Evolutionary conservation across 2,797 vertebrate species (phyloP).

Genomic region (Taeniopygia guttata): DNA sequence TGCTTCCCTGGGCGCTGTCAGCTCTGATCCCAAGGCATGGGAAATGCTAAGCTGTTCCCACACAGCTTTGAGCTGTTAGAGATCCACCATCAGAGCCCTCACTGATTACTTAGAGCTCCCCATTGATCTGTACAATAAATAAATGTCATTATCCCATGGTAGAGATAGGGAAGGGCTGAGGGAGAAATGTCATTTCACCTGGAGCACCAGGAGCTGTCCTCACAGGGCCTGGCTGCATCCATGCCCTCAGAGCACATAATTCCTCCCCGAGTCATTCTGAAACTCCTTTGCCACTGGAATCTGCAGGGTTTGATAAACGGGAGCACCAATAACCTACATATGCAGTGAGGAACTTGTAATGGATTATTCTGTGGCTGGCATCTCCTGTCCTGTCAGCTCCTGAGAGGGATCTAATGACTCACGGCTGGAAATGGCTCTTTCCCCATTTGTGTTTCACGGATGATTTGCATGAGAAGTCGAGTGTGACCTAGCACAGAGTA

Average conservation of each 20-base stretch:
- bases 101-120: background rate
- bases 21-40: fast-evolving
- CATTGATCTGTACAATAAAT: background rate
- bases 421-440: conserved; percentile 2
- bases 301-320: background rate
- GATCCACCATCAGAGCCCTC: background rate
- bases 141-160: background rate
- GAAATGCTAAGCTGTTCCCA: background rate
- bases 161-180: background rate
- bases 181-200: background rate
- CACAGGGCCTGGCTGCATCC: background rate
- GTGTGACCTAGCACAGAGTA: background rate
- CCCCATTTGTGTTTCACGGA: background rate
- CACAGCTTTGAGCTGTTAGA: background rate
- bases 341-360: background rate
- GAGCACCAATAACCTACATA: background rate
- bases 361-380: background rate
- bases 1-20: background rate
- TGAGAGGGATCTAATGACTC: conserved; percentile 8
- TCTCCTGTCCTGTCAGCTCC: background rate
- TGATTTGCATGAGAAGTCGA: background rate
- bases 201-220: background rate
- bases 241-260: background rate
- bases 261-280: background rate
- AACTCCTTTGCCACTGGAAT: background rate